phyloP scores from a whole-genome alignment of 2,888 invertebrate genomes.

The Alsophila aescularia region DNA sequence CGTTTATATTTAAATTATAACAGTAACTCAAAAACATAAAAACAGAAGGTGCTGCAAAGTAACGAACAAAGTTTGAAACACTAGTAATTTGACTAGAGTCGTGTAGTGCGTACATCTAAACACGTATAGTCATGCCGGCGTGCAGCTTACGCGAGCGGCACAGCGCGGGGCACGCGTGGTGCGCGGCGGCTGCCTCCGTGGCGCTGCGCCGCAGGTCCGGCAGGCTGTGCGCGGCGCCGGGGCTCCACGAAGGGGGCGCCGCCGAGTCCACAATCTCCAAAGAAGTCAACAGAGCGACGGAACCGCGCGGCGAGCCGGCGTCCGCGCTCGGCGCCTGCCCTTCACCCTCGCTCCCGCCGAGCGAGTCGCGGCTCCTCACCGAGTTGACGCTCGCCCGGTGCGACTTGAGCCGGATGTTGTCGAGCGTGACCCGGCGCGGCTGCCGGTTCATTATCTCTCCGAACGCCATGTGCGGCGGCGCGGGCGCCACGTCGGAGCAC shows the following conservation, averaged over 20 bases:
- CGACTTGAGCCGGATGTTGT: constrained; percentile 69
- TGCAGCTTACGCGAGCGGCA: constrained; percentile 58
- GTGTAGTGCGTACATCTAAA: constrained; percentile 28
- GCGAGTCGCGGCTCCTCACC: constrained; percentile 54
- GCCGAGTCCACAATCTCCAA: too few relatives aligned
- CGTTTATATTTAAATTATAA: not conserved
- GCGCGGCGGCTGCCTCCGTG: constrained; percentile 41
- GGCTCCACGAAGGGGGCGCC: not conserved
- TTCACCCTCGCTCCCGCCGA: constrained; percentile 48
- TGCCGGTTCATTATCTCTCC: constrained; percentile 77
- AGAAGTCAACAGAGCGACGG: too few relatives aligned
- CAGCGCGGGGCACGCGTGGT: constrained; percentile 46
- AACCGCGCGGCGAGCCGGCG: constrained; percentile 9
- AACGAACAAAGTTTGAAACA: not conserved
- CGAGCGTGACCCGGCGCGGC: constrained; percentile 76
- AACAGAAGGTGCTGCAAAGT: not conserved
- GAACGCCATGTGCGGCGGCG: constrained; percentile 56
- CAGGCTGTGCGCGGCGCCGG: constrained; percentile 48
- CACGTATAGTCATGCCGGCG: constrained; percentile 25
- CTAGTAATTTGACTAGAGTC: not conserved
- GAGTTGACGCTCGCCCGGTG: constrained; percentile 61
- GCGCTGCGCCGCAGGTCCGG: constrained; percentile 56
- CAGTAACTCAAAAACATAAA: not conserved
- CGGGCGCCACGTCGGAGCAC: constrained; percentile 13
- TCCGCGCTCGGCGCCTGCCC: not conserved